Base-by-base conservation (phyloP, 2,888 invertebrate species). In the Meiosimyza platycephala region DNA sequence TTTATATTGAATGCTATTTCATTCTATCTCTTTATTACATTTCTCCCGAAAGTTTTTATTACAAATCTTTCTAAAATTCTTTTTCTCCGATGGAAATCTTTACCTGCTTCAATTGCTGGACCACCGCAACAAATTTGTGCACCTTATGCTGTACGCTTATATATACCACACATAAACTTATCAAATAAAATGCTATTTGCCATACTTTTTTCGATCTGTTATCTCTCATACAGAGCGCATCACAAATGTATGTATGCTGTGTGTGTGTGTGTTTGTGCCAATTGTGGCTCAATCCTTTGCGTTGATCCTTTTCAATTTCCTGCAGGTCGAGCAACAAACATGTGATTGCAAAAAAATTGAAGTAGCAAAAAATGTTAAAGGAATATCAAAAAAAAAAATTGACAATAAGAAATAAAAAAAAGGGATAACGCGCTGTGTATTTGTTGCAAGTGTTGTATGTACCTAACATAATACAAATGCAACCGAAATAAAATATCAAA, bases 251-350 rank as follows among this genome's bases (percentile, higher is more conserved):
- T 16, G 52, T n/a, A 7, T 54, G 54, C 1, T 54, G 54, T 16
- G 54, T 28, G 28, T 28, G 28, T 28, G 54, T 54, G n/a, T 16
- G 54, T 16, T 13, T 62, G 60, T 33, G n/a, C 60, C 60, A 62
- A 62, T 62, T 62, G 47, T 62, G 60, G 60, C 60, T 62, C 60
- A 62, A 62, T 62, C 15, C 47, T 33, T 62, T 62, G 40, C 60
- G 33, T 62, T 62, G 60, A 62, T 62, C 60, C 60, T 62, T 62
- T 62, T 62, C 60, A 62, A 62, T 62, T 62, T 62, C 60, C 60
- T 33, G 16, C n/a, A 11, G 40, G 9, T 7, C 60, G 40, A 15
- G 33, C 33, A 40, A 62, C 60, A 62, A 62, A 62, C 60, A 62
- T 62, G 60, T 15, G 40, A 62, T 62, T 62, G 60, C 51, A 65